Percentiles rank a stretch among this genome's conserved stretches.
These are phyloP conservation scores for Glaucidium brasilianum DNA, from an alignment of 2,113 vertebrate species.

Conservation along the genomic window DNA sequence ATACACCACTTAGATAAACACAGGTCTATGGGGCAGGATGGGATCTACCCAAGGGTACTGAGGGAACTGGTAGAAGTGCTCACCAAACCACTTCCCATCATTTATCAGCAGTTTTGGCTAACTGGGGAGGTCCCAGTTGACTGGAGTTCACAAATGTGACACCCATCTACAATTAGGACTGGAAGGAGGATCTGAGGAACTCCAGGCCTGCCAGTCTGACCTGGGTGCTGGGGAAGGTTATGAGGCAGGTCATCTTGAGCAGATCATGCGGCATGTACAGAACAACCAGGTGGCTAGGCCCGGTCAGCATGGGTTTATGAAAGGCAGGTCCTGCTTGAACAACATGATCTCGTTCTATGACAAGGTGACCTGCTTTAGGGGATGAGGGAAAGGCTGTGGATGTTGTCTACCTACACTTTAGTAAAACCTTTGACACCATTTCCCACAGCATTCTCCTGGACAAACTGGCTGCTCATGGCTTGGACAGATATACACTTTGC, in stretches of 20 bases:
- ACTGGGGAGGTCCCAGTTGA: background rate
- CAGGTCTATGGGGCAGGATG: background rate
- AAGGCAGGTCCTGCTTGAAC: background rate
- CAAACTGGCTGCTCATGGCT: background rate
- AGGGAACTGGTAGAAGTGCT: background rate
- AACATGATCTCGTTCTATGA: background rate
- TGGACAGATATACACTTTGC: background rate
- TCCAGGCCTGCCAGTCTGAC: background rate
- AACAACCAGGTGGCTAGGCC: background rate
- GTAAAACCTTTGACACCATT: background rate
- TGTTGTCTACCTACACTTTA: background rate
- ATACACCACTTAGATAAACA: background rate
- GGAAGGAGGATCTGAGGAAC: background rate
- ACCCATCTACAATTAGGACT: background rate
- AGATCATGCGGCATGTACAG: background rate
- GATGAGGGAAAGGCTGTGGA: background rate
- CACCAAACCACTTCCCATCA: background rate
- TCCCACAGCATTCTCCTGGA: background rate
- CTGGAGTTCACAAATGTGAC: background rate
- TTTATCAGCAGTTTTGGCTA: background rate
- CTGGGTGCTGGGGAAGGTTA: background rate
- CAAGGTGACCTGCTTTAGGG: background rate
- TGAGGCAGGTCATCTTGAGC: background rate
- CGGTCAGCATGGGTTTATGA: background rate
- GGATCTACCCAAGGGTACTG: background rate